Evolutionary conservation across 1,140 invertebrate species (phyloP).

Genomic region (Bombyx mandarina): DNA sequence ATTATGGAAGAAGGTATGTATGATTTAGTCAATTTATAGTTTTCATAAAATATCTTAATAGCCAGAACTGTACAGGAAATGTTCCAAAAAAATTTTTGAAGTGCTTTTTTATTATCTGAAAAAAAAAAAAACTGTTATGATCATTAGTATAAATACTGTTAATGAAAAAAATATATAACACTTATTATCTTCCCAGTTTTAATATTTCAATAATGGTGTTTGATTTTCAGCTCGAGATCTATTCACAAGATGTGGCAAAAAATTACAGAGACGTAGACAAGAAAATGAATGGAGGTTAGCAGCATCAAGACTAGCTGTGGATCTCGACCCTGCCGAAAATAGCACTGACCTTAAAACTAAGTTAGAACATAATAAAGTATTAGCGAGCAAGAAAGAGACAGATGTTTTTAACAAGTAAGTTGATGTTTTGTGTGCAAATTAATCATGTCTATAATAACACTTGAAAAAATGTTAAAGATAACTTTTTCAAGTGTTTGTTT

Average conservation of each 20-base stretch:
- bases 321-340: conserved; percentile 42
- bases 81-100: no score
- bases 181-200: no score
- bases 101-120: no score
- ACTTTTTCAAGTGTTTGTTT: no score
- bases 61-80: no score
- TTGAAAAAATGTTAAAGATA: background rate
- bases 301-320: conserved; percentile 34
- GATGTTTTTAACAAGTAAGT: conserved; percentile 53
- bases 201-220: background rate
- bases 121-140: no score
- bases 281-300: conserved; percentile 62
- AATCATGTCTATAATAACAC: conserved; percentile 32
- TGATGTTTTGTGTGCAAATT: background rate
- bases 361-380: conserved; percentile 36
- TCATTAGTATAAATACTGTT: no score
- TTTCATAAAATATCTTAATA: no score
- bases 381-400: conserved; percentile 38
- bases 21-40: conserved; percentile 4
- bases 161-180: no score
- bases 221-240: conserved; percentile 47
- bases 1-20: conserved; percentile 58
- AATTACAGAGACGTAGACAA: conserved; percentile 57
- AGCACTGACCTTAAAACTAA: conserved; percentile 34
- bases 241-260: conserved; percentile 58